These are phyloP conservation scores for Polydrusus pterygomalis DNA, from an alignment of 2,888 invertebrate genomes.

Conservation along the genomic window DNA sequence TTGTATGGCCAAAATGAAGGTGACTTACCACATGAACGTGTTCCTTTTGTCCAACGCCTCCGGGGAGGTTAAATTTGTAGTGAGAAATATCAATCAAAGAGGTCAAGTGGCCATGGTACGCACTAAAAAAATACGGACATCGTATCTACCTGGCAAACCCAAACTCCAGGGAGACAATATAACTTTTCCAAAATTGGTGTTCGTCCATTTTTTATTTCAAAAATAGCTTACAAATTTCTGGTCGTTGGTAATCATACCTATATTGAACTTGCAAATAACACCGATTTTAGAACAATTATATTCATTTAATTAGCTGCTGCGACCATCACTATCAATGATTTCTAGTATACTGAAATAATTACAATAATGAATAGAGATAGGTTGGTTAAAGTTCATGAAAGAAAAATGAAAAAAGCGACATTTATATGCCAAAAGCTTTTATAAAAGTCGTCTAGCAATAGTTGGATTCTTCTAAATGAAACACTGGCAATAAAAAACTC, in stretches of 20 bases:
- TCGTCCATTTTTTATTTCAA: not conserved
- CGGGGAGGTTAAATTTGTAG: slow-evolving; percentile 96
- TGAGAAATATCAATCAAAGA: slow-evolving; percentile 98
- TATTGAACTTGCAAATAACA: not conserved
- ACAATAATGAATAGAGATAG: not conserved
- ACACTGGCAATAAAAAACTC: no score
- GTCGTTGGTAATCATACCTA: no score
- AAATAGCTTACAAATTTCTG: no score
- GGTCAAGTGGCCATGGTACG: slow-evolving; percentile 98
- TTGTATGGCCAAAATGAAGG: not conserved
- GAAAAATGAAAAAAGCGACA: no score
- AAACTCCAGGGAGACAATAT: slow-evolving; percentile 10
- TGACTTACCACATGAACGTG: slow-evolving; percentile 91
- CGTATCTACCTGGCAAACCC: slow-evolving; percentile 56
- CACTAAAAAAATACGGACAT: slow-evolving; percentile 82
- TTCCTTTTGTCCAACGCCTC: slow-evolving; percentile 87
- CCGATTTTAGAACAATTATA: slow-evolving; percentile 1
- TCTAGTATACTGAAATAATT: not conserved
- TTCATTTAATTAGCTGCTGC: not conserved
- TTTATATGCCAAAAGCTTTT: no score
- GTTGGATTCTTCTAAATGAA: no score
- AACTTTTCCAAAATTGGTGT: slow-evolving; percentile 20
- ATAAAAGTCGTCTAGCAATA: no score
- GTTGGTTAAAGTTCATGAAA: no score
- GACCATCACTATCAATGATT: not conserved